phyloP scores from a whole-genome alignment of 2,888 invertebrate genomes.

The Drosophila rubida region DNA sequence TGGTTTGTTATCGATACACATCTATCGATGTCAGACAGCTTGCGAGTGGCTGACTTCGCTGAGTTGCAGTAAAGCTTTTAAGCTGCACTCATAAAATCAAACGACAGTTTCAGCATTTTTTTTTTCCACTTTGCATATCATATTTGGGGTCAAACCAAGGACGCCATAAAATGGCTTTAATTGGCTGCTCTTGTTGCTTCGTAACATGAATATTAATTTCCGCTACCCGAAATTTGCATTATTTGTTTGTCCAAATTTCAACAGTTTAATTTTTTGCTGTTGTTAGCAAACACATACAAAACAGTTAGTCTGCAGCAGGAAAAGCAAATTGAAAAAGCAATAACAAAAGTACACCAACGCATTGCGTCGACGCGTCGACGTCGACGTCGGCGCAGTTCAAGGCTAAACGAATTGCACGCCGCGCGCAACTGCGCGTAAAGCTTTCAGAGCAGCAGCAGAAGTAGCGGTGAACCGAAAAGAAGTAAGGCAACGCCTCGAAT shows the following conservation, averaged over 20 bases:
- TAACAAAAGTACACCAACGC: constrained; percentile 47
- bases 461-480: constrained; percentile 5
- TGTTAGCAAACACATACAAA: neutral
- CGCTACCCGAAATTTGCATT: constrained; percentile 39
- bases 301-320: constrained; percentile 38
- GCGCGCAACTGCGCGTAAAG: constrained; percentile 30
- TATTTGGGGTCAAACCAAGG: constrained; percentile 32
- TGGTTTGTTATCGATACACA: constrained; percentile 1
- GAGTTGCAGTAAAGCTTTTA: neutral
- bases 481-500: neutral
- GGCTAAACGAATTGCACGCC: constrained; percentile 51
- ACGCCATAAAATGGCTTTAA: constrained; percentile 18
- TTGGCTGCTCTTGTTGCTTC: constrained; percentile 10
- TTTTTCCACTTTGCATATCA: neutral
- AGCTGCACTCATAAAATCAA: constrained; percentile 7
- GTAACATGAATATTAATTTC: constrained; percentile 32
- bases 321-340: constrained; percentile 28
- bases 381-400: constrained; percentile 43
- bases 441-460: neutral
- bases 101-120: neutral
- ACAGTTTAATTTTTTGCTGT: constrained; percentile 13
- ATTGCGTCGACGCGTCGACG: constrained; percentile 29
- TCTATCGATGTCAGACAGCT: constrained; percentile 12
- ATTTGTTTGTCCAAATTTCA: constrained; percentile 7
- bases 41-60: neutral